These are phyloP conservation scores for Astropecten irregularis DNA, from an alignment of 53 echinoderm and acorn worm genomes.

Conservation along the genomic window DNA sequence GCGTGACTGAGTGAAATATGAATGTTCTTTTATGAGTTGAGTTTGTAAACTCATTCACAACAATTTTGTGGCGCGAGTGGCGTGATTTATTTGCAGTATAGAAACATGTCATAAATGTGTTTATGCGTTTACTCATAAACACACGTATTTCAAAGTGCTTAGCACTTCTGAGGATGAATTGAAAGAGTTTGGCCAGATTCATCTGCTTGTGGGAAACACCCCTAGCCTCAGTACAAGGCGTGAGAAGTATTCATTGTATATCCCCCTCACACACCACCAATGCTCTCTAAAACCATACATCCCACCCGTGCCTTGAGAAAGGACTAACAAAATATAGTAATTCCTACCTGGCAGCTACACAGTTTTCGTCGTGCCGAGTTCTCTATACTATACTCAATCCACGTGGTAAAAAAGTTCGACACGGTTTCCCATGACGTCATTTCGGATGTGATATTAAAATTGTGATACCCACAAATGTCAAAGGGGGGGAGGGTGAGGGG, in stretches of 20 bases:
- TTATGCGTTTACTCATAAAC: conserved; percentile 52
- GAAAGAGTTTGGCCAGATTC: too few relatives aligned
- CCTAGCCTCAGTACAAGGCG: too few relatives aligned
- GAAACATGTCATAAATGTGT: conserved; percentile 36
- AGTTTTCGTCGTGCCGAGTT: too few relatives aligned
- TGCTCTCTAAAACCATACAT: too few relatives aligned
- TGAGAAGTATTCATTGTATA: too few relatives aligned
- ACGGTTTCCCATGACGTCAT: conserved; percentile 35
- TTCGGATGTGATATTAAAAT: conserved; percentile 9
- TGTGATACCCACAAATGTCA: not conserved
- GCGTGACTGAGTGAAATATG: too few relatives aligned
- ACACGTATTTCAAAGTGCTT: conserved; percentile 33
- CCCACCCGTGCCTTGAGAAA: too few relatives aligned
- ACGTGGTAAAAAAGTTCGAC: too few relatives aligned
- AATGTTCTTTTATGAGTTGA: conserved; percentile 23
- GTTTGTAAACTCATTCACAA: conserved; percentile 36
- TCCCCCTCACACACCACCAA: too few relatives aligned
- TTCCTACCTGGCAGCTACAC: too few relatives aligned
- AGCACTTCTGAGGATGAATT: not conserved
- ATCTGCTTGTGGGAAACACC: too few relatives aligned
- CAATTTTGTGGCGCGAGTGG: not conserved
- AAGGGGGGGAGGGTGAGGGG: not conserved
- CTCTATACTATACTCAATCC: too few relatives aligned
- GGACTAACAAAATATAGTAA: not conserved
- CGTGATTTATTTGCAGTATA: conserved; percentile 19